Evolutionary conservation across 1,140 invertebrate genomes (phyloP).

Genomic region (Sitobion miscanthi): DNA sequence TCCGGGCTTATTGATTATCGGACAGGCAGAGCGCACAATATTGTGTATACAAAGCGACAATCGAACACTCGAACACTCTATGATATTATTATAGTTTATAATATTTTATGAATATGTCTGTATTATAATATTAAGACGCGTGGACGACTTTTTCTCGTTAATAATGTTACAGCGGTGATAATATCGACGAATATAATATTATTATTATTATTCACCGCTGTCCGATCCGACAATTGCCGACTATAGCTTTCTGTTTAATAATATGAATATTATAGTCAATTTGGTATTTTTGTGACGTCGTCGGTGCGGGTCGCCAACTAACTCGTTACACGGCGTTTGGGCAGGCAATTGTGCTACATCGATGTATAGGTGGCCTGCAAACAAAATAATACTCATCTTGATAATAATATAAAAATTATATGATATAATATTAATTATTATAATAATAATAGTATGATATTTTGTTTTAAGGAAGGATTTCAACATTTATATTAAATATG

Average conservation of each 20-base stretch:
- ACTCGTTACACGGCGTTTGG: constrained; percentile 33
- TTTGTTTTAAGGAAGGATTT: not conserved
- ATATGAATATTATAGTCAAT: not conserved
- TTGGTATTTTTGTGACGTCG: not conserved
- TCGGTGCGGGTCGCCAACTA: not conserved
- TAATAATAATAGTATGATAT: not conserved
- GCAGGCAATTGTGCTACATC: constrained; percentile 44
- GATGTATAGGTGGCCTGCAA: not conserved
- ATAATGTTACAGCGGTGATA: not conserved
- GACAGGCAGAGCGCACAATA: not conserved
- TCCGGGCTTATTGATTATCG: not conserved
- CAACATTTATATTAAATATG: not conserved
- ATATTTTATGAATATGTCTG: not conserved
- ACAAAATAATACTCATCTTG: not conserved
- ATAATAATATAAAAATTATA: not conserved
- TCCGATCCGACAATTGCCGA: not conserved
- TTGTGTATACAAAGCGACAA: not conserved
- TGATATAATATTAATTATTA: too few species aligned
- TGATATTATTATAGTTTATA: not conserved
- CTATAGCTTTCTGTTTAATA: not conserved
- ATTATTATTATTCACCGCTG: not conserved
- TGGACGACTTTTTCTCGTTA: not conserved
- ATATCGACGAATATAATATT: not conserved
- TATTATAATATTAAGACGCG: not conserved
- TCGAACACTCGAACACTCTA: not conserved